Conservation (phyloP, 2,888 invertebrate genomes). For the Incurvaria masculella region DNA sequence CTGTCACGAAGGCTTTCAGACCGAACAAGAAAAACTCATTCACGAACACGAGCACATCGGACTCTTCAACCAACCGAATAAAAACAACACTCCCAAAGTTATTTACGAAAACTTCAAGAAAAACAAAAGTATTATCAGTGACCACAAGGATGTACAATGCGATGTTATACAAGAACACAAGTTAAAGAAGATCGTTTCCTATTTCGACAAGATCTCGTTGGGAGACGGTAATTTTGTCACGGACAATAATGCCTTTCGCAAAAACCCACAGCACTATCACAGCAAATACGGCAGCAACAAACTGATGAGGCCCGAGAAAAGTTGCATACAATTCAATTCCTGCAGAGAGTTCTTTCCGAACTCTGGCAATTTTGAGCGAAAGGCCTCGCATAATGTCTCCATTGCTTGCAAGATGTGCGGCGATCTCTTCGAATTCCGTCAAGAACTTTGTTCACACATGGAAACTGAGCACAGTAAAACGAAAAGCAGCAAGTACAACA, state of each 20-base stretch:
- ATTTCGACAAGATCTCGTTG: constrained; percentile 35
- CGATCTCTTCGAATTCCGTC: constrained; percentile 30
- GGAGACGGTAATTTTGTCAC: constrained; percentile 28
- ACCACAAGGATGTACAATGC: constrained; percentile 27
- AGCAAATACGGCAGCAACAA: constrained; percentile 27
- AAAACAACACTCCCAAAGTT: constrained; percentile 9
- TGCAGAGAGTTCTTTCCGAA: constrained; percentile 9
- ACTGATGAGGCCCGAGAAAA: constrained; percentile 20
- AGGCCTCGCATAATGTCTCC: constrained; percentile 26
- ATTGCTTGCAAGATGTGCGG: constrained; percentile 32
- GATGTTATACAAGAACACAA: constrained; percentile 33
- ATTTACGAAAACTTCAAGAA: constrained; percentile 19
- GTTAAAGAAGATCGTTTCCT: constrained; percentile 42
- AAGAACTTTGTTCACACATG: constrained; percentile 33
- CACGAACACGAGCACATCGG: constrained; percentile 46
- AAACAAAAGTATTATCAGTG: constrained; percentile 20
- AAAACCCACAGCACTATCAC: constrained; percentile 13
- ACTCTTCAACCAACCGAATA: constrained; percentile 25
- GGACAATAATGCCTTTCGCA: constrained; percentile 12
- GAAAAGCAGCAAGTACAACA: constrained; percentile 34
- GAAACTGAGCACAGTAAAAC: constrained; percentile 32
- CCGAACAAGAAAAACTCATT: constrained; percentile 26
- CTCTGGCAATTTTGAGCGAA: constrained; percentile 22
- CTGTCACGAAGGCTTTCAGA: constrained; percentile 42
- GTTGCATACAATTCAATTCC: constrained; percentile 17